Evolutionary conservation across 1,140 invertebrate genomes (phyloP), one percentile per base, ranked within the genome.

Genomic region (Prorops nasuta): DNA sequence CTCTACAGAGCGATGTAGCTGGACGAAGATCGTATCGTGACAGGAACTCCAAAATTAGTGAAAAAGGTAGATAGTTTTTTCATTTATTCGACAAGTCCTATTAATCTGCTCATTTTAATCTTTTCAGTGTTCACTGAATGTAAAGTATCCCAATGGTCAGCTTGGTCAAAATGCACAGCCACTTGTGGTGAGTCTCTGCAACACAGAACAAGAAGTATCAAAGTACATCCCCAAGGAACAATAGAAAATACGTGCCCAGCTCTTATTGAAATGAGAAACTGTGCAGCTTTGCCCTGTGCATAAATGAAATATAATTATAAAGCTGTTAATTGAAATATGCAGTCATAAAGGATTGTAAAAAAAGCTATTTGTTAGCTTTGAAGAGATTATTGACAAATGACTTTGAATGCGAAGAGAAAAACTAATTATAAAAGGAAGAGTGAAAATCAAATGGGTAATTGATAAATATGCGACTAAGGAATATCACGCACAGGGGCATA

Each of bases 151-250:
- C 70, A 78, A 34, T 87, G 85, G 84, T 82, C 83, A 6, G 56
- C 63, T 12, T 88, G 86, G 86, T 84, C 84, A 10, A 75, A 76
- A 1, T 87, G 85, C 51, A 81, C 81, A 1, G 79, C 78, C 8
- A 81, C 78, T 3, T 88, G 85, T 53, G 85, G 84, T 7, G 64
- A 70, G n/a, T 69, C 78, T 2, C 56, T 77, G 1, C 71, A 76
- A 35, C 74, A 77, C 37, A 69, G 82, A 37, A 79, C 76, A 2
- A 70, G 81, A 60, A 69, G 64, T 8, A 60, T 80, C 1, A 54
- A 68, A 20, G 51, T 67, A 16, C 45, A 68, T 31, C 67, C 75
- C 0, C 35, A 54, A 15, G 75, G 71, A 19, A 39, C 43, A 10
- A 34, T 49, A 7, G 59, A 48, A 3, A 71, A 61, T 51, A 36